A percentile compares a stretch with the other conserved stretches of the same genome.
These are phyloP conservation scores for Simalia tracyae DNA, from an alignment of 2,797 vertebrate species.

Conservation along the genomic window DNA sequence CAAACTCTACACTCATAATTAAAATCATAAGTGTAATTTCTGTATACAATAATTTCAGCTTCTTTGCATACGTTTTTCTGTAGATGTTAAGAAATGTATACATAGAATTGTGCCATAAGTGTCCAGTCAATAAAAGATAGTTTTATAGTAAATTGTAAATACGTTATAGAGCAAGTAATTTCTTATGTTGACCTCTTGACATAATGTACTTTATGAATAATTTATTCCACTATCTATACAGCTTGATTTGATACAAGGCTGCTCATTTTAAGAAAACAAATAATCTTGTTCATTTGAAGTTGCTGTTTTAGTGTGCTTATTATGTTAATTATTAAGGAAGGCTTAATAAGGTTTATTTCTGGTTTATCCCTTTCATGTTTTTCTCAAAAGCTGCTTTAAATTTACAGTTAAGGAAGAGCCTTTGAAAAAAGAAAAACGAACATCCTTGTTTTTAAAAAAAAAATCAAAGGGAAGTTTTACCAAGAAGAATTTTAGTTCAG, in stretches of 20 bases:
- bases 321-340: conserved; percentile 57
- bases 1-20: background rate
- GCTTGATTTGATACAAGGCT: conserved; percentile 57
- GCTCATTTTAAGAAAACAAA: conserved; percentile 58
- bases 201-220: conserved; percentile 46
- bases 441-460: background rate
- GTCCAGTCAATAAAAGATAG: conserved; percentile 64
- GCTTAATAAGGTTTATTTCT: conserved; percentile 34
- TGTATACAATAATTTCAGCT: conserved; percentile 50
- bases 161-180: conserved; percentile 58
- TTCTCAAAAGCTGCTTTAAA: conserved; percentile 47
- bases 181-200: conserved; percentile 36
- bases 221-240: conserved; percentile 61
- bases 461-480: conserved; percentile 26
- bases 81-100: conserved; percentile 65
- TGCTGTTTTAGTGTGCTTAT: conserved; percentile 66
- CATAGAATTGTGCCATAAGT: conserved; percentile 72
- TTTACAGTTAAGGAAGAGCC: conserved; percentile 41
- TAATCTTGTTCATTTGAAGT: conserved; percentile 45
- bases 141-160: conserved; percentile 76
- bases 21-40: conserved; percentile 59
- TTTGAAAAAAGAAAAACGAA: conserved; percentile 39
- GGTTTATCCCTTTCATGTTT: conserved; percentile 35
- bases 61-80: conserved; percentile 60
- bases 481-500: background rate